Conservation (phyloP, 53 echinoderm and acorn worm genomes). For the Arbacia lixula region DNA sequence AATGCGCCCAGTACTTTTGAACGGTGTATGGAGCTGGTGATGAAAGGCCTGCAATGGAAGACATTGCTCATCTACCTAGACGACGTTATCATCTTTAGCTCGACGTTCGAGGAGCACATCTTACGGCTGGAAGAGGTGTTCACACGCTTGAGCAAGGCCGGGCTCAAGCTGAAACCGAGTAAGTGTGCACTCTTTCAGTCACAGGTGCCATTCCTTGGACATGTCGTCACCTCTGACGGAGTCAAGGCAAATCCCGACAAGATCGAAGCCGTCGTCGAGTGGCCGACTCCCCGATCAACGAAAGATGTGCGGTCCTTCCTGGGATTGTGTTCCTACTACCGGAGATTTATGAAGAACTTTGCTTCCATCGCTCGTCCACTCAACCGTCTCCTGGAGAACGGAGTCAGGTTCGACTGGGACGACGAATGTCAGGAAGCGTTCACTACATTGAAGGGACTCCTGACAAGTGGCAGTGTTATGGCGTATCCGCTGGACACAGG, state of each 20-base stretch:
- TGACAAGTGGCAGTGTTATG: too few relatives aligned
- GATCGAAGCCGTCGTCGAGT: conserved; percentile 46
- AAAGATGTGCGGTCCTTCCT: conserved; percentile 41
- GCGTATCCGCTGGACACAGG: conserved; percentile 26
- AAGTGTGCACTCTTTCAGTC: too few relatives aligned
- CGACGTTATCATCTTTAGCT: conserved; percentile 60
- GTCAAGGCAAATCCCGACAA: conserved; percentile 34
- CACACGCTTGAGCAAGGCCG: too few relatives aligned
- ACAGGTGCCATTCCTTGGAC: conserved; percentile 54
- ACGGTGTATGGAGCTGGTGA: too few relatives aligned
- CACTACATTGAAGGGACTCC: conserved; percentile 6
- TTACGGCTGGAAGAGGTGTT: too few relatives aligned
- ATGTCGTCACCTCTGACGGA: neutral
- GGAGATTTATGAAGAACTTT: conserved; percentile 45
- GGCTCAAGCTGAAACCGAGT: too few relatives aligned
- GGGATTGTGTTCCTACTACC: conserved; percentile 57
- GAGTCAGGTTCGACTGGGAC: conserved; percentile 1
- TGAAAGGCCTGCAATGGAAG: conserved; percentile 52
- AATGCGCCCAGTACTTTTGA: conserved; percentile 46
- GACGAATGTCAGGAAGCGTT: conserved; percentile 1
- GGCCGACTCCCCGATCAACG: conserved; percentile 52
- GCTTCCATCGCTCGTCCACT: conserved; percentile 24
- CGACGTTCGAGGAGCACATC: too few relatives aligned
- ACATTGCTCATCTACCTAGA: too few relatives aligned
- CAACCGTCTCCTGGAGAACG: conserved; percentile 37